Conservation (phyloP, 23 tunicate species). For the Halocynthia roretzi region DNA sequence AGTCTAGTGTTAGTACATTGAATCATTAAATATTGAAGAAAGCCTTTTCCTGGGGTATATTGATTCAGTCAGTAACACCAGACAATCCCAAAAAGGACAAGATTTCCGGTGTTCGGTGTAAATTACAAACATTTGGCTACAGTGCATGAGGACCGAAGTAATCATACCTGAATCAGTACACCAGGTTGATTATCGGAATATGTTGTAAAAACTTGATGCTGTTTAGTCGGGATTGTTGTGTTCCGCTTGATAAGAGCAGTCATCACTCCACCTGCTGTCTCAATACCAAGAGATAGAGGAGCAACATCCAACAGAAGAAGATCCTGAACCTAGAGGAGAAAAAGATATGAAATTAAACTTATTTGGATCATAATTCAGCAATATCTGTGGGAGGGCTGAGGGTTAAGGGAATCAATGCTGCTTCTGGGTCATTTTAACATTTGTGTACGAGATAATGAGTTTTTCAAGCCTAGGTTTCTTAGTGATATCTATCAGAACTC, state of each 20-base stretch:
- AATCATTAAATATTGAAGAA: no score
- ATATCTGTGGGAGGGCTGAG: background rate
- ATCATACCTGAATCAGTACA: slow-evolving; percentile 83
- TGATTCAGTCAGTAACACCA: no score
- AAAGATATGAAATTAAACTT: background rate
- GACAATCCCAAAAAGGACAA: no score
- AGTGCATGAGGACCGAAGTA: background rate
- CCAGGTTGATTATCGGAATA: slow-evolving; percentile 99
- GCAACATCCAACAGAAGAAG: slow-evolving; percentile 97
- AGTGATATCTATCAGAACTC: no score
- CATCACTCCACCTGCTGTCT: slow-evolving; percentile 99
- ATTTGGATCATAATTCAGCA: background rate
- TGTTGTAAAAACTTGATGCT: slow-evolving; percentile 89
- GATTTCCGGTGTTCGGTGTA: no score
- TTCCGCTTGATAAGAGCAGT: slow-evolving; percentile 92
- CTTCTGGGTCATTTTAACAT: background rate
- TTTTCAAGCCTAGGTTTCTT: no score
- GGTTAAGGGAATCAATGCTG: background rate
- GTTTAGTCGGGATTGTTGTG: slow-evolving; percentile 99
- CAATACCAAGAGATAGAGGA: slow-evolving; percentile 95
- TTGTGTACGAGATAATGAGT: no score
- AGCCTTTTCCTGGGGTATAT: no score
- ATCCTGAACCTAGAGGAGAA: slow-evolving; percentile 54
- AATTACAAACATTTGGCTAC: no score
- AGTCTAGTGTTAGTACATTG: no score